Conservation (phyloP, 2,797 vertebrate species). For the Hafferia zeledoni region DNA sequence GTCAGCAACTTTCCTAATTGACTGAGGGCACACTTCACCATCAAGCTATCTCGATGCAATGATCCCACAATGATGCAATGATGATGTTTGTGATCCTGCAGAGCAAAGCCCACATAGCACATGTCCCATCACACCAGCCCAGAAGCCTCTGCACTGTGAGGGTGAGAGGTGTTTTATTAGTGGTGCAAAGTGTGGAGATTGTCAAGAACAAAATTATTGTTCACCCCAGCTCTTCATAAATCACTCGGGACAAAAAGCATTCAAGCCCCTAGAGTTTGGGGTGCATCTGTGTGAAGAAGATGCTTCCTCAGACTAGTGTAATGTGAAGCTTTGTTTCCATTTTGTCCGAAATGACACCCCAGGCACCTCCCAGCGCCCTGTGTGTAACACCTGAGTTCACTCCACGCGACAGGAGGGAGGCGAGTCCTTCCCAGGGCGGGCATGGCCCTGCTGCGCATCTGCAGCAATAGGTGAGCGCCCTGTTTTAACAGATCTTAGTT, state of each 20-base stretch:
- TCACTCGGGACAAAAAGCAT: neutral
- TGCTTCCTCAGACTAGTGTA: fast-evolving
- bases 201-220: neutral
- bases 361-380: neutral
- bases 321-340: fast-evolving
- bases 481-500: fast-evolving
- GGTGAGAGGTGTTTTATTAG: neutral
- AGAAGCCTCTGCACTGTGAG: fast-evolving
- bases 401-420: fast-evolving
- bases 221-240: neutral
- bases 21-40: neutral
- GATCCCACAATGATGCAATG: neutral
- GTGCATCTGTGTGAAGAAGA: fast-evolving
- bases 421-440: fast-evolving
- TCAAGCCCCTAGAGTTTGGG: neutral
- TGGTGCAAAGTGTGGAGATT: fast-evolving
- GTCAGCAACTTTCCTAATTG: neutral
- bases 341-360: too few relatives aligned
- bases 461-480: neutral
- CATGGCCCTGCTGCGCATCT: neutral
- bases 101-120: fast-evolving
- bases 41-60: neutral
- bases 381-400: neutral
- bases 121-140: neutral
- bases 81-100: neutral